Evolutionary conservation across 2,797 vertebrate species (phyloP), one percentile per base, ranked within the genome.

Genomic region (Pangasius sanitwongsei): DNA sequence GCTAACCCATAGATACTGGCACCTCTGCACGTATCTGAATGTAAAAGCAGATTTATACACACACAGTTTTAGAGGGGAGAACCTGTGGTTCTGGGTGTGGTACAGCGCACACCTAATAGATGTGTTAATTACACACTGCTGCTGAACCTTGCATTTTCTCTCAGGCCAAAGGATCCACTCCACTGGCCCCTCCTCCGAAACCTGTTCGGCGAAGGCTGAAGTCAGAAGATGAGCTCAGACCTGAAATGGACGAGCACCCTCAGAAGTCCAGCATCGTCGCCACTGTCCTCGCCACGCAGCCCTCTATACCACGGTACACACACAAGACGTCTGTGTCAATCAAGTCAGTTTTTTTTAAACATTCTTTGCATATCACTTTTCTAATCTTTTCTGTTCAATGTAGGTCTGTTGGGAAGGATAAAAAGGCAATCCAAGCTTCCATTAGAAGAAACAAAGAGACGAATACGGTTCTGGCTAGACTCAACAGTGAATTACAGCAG

Each of bases 391-490:
- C 16, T 15, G 20, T 65, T 74, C 13, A 34, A 61, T 91, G 94
- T 94, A 99, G 99, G 94, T 99, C 98, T 77, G 93, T 97, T 90
- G 99, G 98, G 91, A 99, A 99, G 91, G 98, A 99, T 94, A 99
- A 99, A 93, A 99, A 99, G 93, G 96, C 98, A 31, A 99, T 99
- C 94, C 99, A 99, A 94, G 99, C 99, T 91, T 99, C 98, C 78
- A 99, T 99, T 94, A 97, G 99, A 95, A 97, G 98, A 94, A 99
- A 99, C 95, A 99, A 99, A 92, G 99, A 99, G 96, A 99, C 98
- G 0, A 99, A 99, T 93, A 99, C 98, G 55, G 99, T 99, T 93
- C 95, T 99, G 97, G 98, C 98, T 90, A 97, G 99, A 95, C 95
- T 99, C 89, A 99, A 99, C 93, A 99, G 98, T 95, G 98, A 99